Evolutionary conservation across 2,888 invertebrate genomes (phyloP), one percentile per base, ranked within the genome.

Genomic region (Entomobrya proxima): DNA sequence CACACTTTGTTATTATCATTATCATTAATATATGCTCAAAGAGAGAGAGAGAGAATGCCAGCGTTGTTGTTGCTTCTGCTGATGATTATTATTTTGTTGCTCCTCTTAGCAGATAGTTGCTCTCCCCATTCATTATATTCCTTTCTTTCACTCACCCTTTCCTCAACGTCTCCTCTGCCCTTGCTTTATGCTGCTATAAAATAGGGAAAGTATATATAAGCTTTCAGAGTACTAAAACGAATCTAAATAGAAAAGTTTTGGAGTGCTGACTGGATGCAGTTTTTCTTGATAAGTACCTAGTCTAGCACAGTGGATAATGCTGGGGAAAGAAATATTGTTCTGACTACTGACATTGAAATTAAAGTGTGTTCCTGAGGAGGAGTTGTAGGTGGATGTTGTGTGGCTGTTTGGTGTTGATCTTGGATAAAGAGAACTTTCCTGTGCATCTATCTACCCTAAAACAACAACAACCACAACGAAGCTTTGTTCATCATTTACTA

Each of bases 341-440:
- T 52, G 76, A 27, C 30, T 83, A 44, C 52, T 83, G 67, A 76
- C 55, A 76, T 67, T 75, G 55, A 67, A 83, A 83, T 83, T 83
- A 83, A 83, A 80, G 44, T 58, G 35, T 77, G 75, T 35, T 55
- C 24, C 35, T 55, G 47, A 75, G 30, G 40, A 47, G 72, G 72
- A 21, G 44, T 72, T 72, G 44, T 24, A 47, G n/a, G 37, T 37
- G 55, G 30, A 24, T 55, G 35, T 37, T 47, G 47, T 24, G 72
- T 9, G 40, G 72, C 32, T 55, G 9, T 27, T 61, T 77, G 27
- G 50, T 77, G 44, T 15, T 64, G 64, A 6, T 21, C 30, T 2
- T 64, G 27, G 44, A 40, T 18, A 75, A 37, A 35, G 35, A 35
- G 64, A 47, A 24, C 47, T 18, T 44, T 67, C n/a, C 21, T 55